phyloP scores from a whole-genome alignment of 2,113 vertebrate species.

The Corvus cornix region DNA sequence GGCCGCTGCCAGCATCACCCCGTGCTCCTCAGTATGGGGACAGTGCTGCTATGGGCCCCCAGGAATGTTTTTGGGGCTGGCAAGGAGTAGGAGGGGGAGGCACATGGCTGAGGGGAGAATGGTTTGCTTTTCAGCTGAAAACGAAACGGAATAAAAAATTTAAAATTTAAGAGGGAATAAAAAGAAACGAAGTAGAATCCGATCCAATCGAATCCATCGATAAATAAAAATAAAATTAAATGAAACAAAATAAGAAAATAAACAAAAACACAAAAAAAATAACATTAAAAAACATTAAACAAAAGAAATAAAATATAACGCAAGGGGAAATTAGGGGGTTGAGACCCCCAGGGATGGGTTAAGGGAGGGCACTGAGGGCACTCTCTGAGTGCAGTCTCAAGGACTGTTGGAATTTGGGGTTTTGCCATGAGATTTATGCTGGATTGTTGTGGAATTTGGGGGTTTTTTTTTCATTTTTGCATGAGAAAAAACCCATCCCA shows the following conservation, averaged over 20 bases:
- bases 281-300: neutral
- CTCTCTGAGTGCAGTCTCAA: fast-evolving
- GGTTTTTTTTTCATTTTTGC: neutral
- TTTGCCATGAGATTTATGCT: neutral
- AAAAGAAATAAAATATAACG: too few relatives aligned
- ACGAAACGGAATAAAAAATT: neutral
- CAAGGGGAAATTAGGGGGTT: neutral
- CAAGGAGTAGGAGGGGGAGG: neutral
- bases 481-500: neutral
- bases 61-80: neutral
- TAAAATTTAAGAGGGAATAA: neutral
- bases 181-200: neutral
- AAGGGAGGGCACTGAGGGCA: neutral
- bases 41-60: fast-evolving
- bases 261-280: neutral
- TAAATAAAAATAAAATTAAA: too few relatives aligned
- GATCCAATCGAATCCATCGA: fast-evolving
- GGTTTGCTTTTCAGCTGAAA: neutral
- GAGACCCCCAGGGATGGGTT: too few relatives aligned
- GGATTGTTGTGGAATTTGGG: neutral
- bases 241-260: too few relatives aligned
- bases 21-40: fast-evolving
- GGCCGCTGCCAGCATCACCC: fast-evolving
- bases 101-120: fast-evolving
- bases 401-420: neutral